phyloP scores from a whole-genome alignment of 2,113 vertebrate species.

The Reinhardtius hippoglossoides region DNA sequence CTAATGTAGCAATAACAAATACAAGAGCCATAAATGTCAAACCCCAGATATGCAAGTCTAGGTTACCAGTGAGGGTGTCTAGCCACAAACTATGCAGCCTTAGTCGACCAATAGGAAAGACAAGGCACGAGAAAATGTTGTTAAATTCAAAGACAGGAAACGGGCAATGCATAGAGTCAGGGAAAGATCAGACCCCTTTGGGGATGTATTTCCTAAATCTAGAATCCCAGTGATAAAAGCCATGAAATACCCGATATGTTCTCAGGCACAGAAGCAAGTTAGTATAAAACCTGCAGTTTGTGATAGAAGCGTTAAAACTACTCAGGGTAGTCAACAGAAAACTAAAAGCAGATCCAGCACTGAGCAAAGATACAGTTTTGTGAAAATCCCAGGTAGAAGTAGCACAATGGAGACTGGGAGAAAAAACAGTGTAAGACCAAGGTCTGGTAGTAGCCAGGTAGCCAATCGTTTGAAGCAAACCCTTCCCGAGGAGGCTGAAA shows the following conservation, averaged over 20 bases:
- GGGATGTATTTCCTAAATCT: constrained; percentile 85
- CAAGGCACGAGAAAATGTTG: constrained; percentile 79
- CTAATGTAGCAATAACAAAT: constrained; percentile 83
- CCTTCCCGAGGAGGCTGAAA: constrained; percentile 87
- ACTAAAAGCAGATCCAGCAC: constrained; percentile 85
- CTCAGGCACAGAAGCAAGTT: constrained; percentile 74
- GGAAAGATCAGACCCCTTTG: constrained; percentile 80
- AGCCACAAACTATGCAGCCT: constrained; percentile 81
- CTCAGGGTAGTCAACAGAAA: constrained; percentile 82
- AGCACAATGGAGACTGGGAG: constrained; percentile 82
- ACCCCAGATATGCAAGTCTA: constrained; percentile 89
- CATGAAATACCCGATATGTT: constrained; percentile 77
- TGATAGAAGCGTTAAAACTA: constrained; percentile 81
- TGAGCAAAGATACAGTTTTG: constrained; percentile 40
- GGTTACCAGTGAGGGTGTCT: constrained; percentile 90
- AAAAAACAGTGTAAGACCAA: constrained; percentile 86
- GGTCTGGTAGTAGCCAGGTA: constrained; percentile 87
- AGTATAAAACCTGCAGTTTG: constrained; percentile 78
- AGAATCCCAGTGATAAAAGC: constrained; percentile 91
- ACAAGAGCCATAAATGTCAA: constrained; percentile 80
- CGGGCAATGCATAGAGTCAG: constrained; percentile 62
- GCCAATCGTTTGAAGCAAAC: constrained; percentile 86
- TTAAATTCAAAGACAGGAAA: constrained; percentile 48
- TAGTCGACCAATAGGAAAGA: constrained; percentile 74
- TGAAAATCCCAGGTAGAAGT: constrained; percentile 34